Evolutionary conservation across 2,888 invertebrate genomes (phyloP), one percentile per base, ranked within the genome.

Genomic region (Leuctra nigra): DNA sequence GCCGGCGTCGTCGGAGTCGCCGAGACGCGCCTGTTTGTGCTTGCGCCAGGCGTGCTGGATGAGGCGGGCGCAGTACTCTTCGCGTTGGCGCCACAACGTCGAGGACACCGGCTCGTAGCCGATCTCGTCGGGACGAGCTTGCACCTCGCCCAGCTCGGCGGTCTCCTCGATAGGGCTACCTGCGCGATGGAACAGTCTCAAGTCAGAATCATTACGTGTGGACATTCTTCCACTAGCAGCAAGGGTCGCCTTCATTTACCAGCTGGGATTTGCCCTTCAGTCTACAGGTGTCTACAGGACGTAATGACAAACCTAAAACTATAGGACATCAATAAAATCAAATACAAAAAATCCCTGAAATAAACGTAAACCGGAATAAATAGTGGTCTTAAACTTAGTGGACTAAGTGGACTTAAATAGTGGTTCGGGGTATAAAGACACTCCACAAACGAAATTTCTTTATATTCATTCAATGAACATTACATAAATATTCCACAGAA

Each of bases 31-130:
- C 72, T 85, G 78, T 70, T 83, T 83, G 74, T 91, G 91, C 72
- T 90, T 87, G 62, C 93, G 83, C 91, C 93, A 96, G 66, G 94
- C 92, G 73, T 90, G 89, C 75, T 97, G 96, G 68, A 97, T 96
- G 60, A 95, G 81, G 64, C 92, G 82, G 64, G 96, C 95, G 76
- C 95, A 95, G 75, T 94, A 95, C 73, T 95, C 94, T 75, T 97
- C 96, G 62, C 96, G 85, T 76, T 96, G 96, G 62, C 96, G 81
- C 91, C 91, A 92, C 66, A 96, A 78, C 61, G 96, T 96, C 57
- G 93, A 93, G 67, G 92, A 93, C 62, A 95, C 91, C 53, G 92
- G 92, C 74, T 92, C 92, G 76, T 95, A 96, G 65, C 92, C 92
- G 62, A 83, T 84, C 71, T 91, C 90, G 70, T 88, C 91, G 44